Evolutionary conservation across 2,113 vertebrate species (phyloP), one percentile per base, ranked within the genome.

Genomic region (Lynx canadensis): DNA sequence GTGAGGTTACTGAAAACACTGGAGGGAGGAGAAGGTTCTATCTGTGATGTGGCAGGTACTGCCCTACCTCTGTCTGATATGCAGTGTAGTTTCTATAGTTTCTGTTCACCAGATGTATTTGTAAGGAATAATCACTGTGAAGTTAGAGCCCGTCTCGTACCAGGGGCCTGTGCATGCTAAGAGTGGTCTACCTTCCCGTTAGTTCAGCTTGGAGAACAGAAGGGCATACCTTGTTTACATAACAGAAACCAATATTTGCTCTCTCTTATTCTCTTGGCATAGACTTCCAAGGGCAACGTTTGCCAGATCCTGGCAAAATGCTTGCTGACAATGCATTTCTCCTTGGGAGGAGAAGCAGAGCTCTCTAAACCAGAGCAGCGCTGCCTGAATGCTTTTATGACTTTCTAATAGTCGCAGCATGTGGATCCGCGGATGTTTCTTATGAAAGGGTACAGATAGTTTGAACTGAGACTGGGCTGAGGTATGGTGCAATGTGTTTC

Each of bases 211-310:
- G 95, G 65, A 95, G 81, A 97, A 60, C 29, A 92, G 93, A 95
- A 94, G 92, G 96, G 25, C 88, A 96, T 48, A 73, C 65, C 98
- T 98, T 98, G 89, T 97, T 98, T 97, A 92, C 29, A 52, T 97
- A 97, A 92, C 66, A 97, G 95, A 98, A 98, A 96, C 48, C 66
- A 96, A 0, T 97, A 97, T 98, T 98, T 98, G 48, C 89, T 98
- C 95, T 74, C 73, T 45, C 97, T 97, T 96, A 71, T 90, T 66
- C 55, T 93, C 97, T 94, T 98, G 94, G 92, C 74, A 84, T 96
- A 18, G 82, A 19, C 97, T 96, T 95, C 92, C 96, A 84, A 92
- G 85, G 97, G 83, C 68, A 96, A 4, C 0, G 29, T 96, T 97
- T 95, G 88, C 80, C 94, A 96, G 76, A 74, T 86, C 76, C 89